Evolutionary conservation across 2,797 vertebrate species (phyloP).

Genomic region (Syndactyla subalaris): DNA sequence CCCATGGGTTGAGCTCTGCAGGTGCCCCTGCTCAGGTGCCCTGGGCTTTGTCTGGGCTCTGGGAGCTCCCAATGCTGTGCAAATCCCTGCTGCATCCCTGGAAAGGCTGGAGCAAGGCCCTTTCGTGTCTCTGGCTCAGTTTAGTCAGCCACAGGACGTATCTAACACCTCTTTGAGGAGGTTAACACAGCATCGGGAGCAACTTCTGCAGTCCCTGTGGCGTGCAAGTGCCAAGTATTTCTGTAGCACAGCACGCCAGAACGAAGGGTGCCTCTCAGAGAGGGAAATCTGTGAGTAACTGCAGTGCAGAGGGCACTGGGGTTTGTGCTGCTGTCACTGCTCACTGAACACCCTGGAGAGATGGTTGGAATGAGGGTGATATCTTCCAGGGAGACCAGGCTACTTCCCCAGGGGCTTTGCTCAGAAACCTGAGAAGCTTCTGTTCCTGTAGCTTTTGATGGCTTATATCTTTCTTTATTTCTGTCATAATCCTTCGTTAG

Average conservation of each 20-base stretch:
- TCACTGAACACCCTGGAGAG: background rate
- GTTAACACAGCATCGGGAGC: background rate
- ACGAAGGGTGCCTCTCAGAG: background rate
- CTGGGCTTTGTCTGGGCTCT: background rate
- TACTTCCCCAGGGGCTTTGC: conserved; percentile 35
- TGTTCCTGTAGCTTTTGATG: conserved; percentile 16
- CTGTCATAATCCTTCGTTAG: conserved; percentile 62
- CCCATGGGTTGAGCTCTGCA: background rate
- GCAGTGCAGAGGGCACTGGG: conserved; percentile 17
- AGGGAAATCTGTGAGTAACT: background rate
- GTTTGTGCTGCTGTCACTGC: background rate
- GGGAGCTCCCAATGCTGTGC: background rate
- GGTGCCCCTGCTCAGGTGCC: accelerated
- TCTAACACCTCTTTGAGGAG: background rate
- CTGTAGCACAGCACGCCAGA: conserved; percentile 16
- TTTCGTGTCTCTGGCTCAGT: background rate
- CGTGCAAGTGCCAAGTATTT: background rate
- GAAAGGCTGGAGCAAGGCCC: background rate
- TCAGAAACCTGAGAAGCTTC: conserved; percentile 52
- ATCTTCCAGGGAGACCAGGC: conserved; percentile 67
- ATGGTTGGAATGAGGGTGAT: conserved; percentile 55
- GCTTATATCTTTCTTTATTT: conserved; percentile 31
- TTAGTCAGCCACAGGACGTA: background rate
- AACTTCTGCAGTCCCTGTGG: background rate
- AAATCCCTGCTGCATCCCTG: background rate